Evolutionary conservation across 2,797 vertebrate genomes (phyloP), one percentile per base, ranked within the genome.

Genomic region (Margarornis squamiger): DNA sequence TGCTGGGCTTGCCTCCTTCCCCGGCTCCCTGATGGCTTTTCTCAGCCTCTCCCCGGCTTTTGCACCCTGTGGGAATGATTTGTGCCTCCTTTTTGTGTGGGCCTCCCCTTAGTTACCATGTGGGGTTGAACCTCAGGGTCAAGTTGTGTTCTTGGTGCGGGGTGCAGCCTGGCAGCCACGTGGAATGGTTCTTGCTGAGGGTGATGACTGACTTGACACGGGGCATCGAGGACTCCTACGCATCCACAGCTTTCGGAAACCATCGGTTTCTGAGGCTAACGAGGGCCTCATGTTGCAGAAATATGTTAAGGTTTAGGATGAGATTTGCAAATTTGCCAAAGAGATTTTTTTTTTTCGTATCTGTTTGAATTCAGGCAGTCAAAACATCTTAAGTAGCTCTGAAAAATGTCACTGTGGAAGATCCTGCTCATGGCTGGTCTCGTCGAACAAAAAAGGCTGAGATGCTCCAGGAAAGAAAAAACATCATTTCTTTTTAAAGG

Each of bases 341-440:
- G 49, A 66, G 26, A 3, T 58, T 48, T 36, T 32, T 75, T 14
- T 10, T 41, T 41, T 16, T 43, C 7, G 1, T 74, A 58, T 51
- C 73, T 81, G 39, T 67, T 78, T 92, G 38, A 81, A 58, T 87
- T 78, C 0, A 3, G 73, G 75, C 70, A 61, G 55, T 74, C 65
- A 77, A 59, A 91, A 61, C 72, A 75, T 77, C 52, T 48, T 62
- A 27, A 92, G 87, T 62, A 86, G 75, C 73, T 96, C 77, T 94
- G 93, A 82, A 96, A 96, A 96, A 92, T 89, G 92, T 94, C 84
- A 38, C 52, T 45, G 76, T 86, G 81, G 72, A 90, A 75, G 75
- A 86, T 63, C 48, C 68, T 74, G 45, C 58, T 86, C 27, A 3
- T 58, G 57, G 61, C 75, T 92, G 61, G 55, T 70, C 19, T 89